Evolutionary conservation across 2,113 vertebrate genomes (phyloP).

Genomic region (Dermatemys mawii): DNA sequence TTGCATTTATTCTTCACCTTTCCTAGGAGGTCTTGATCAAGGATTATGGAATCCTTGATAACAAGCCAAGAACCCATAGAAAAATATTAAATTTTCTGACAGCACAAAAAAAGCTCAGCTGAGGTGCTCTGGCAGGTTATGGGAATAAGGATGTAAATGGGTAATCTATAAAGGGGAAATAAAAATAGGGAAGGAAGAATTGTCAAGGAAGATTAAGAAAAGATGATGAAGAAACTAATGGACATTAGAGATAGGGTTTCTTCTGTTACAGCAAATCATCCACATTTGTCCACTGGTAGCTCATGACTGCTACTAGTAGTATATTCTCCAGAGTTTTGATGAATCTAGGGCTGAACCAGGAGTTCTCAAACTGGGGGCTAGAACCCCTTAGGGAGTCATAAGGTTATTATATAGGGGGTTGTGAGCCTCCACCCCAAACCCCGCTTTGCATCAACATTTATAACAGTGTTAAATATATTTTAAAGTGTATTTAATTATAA

Average conservation of each 20-base stretch:
- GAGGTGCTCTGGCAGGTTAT: neutral
- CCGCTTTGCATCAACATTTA: too few species aligned
- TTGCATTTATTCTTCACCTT: neutral
- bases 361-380: too few species aligned
- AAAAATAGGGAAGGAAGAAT: neutral
- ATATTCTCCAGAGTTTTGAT: neutral
- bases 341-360: too few species aligned
- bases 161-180: neutral
- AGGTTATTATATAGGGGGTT: too few species aligned
- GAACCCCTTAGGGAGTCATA: too few species aligned
- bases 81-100: neutral
- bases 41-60: neutral
- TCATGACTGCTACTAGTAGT: neutral
- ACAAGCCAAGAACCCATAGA: neutral
- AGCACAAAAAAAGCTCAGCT: neutral
- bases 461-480: too few species aligned
- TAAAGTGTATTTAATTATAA: too few species aligned
- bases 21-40: neutral
- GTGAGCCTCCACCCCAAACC: too few species aligned
- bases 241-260: neutral
- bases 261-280: neutral
- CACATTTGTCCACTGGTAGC: neutral
- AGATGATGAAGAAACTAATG: neutral
- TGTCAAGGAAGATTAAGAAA: neutral
- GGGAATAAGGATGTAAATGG: neutral